Base-by-base conservation (phyloP, 2,113 vertebrate genomes). In the Cyrtonyx montezumae region DNA sequence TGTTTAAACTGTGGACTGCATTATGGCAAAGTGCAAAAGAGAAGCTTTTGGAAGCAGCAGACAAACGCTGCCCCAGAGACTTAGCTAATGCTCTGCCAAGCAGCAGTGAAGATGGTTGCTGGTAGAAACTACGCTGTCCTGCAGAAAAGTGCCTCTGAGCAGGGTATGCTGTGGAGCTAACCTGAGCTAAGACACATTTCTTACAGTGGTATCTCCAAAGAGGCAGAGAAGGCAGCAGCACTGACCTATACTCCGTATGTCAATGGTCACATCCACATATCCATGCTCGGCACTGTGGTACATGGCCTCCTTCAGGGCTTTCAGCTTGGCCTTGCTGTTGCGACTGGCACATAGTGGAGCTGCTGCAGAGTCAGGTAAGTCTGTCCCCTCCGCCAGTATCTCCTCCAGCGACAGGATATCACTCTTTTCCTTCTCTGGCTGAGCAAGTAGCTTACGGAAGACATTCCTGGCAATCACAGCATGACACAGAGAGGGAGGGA, bases 281-380 rank as follows among this genome's bases (percentile, higher is more conserved):
- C 99, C 98, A 0, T 99, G 99, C 91, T 99, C 99, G 0, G 99
- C 97, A 9, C 99, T 99, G 98, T 99, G 99, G 96, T 99, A 99
- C 99, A 99, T 99, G 96, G 99, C 99, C 96, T 99, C 99, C 96
- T 98, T 99, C 92, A 99, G 97, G 65, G 99, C 99, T 97, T 99
- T 99, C 79, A 99, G 98, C 96, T 98, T 99, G 97, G 98, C 99
- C 95, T 99, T 99, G 96, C 98, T 99, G 58, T 98, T 98, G 76
- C 98, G 98, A 95, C 98, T 98, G 96, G 99, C 95, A 0, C 99
- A 98, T 56, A 98, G 96, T 5, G 99, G 98, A 84, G 98, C 98
- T 6, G 98, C 98, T 8, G 97, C 98, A 26, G 98, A 97, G 26
- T 98, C 98, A 0, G 98, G 98, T 97, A 98, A 93, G 91, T 99